Base-by-base conservation (phyloP, 2,888 invertebrate species). In the Buathra laborator region DNA sequence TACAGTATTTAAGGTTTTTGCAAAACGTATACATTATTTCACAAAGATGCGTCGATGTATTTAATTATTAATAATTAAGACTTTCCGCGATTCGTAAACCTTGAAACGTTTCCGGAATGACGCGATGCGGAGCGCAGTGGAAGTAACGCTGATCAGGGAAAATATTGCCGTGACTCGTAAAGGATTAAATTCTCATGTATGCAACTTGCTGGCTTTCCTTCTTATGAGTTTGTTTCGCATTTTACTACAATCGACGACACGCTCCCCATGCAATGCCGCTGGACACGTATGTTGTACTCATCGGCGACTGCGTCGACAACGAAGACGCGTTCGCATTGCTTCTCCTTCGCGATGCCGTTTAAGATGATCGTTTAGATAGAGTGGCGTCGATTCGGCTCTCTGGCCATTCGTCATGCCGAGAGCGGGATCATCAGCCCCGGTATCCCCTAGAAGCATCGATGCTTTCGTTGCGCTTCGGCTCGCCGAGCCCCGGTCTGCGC, bases 301-400 rank as follows among this genome's bases (percentile, higher is more conserved):
- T 62, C 43, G 24, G 43, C 62, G 37, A 46, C 64, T 16, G 44
- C 67, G 46, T 72, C 74, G 56, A 67, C 37, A 43, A 51, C 37
- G 56, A 67, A 74, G 66, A 67, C 14, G 46, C 81, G 68, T 66
- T 32, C 62, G 32, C 66, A 48, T 56, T 72, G 77, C 77, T 44
- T 66, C 48, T 72, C 62, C 56, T 77, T 12, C 66, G 16, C 32
- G 56, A 77, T 77, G 89, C 89, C 89, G 91, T 90, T 91, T 90
- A 89, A 90, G 92, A 92, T 92, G 87, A 89, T 90, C 91, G 91
- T 92, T 92, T 90, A 90, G 92, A 92, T 92, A 90, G 86, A 77
- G 86, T 83, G 82, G 76, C 83, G 66, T 78, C 70, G 75, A 83
- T 83, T 79, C 64, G 62, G 64, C 87, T 86, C 87, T 86, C 82